phyloP scores from a whole-genome alignment of 2,797 vertebrate species.

The Sardinella longiceps region DNA sequence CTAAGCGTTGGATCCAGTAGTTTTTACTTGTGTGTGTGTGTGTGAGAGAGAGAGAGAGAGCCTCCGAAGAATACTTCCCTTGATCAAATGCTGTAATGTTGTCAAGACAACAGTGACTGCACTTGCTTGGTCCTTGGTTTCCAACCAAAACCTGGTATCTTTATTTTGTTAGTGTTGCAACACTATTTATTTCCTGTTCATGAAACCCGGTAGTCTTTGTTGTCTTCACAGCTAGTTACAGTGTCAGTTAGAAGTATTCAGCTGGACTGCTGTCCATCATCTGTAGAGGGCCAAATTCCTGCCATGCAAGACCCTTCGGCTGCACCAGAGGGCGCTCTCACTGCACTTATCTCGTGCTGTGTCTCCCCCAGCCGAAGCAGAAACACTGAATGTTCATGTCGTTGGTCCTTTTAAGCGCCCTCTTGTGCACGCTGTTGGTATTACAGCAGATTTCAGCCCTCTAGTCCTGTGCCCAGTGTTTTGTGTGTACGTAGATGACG shows the following conservation, averaged over 20 bases:
- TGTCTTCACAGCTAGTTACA: not conserved
- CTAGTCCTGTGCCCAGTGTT: not conserved
- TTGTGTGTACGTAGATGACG: not conserved
- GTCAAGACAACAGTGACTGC: conserved; percentile 31
- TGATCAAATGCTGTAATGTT: conserved; percentile 39
- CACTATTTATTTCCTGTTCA: not conserved
- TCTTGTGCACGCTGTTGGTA: not conserved
- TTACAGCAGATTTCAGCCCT: not conserved
- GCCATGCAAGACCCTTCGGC: not conserved
- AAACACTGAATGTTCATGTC: not conserved
- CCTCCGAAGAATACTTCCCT: conserved; percentile 27
- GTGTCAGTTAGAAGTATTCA: not conserved
- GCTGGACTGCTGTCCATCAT: not conserved
- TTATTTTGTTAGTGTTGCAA: not conserved
- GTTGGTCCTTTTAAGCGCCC: not conserved
- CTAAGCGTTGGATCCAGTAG: conserved; percentile 32
- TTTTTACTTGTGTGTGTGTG: conserved; percentile 23
- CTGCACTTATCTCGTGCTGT: not conserved
- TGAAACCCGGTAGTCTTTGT: not conserved
- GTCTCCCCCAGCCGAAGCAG: not conserved
- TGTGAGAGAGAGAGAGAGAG: conserved; percentile 30
- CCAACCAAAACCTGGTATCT: not conserved
- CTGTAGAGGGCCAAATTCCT: not conserved
- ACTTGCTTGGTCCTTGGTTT: not conserved
- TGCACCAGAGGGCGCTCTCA: not conserved